Evolutionary conservation across 2,797 vertebrate genomes (phyloP), one percentile per base, ranked within the genome.

Genomic region (Phylloscopus collybita): DNA sequence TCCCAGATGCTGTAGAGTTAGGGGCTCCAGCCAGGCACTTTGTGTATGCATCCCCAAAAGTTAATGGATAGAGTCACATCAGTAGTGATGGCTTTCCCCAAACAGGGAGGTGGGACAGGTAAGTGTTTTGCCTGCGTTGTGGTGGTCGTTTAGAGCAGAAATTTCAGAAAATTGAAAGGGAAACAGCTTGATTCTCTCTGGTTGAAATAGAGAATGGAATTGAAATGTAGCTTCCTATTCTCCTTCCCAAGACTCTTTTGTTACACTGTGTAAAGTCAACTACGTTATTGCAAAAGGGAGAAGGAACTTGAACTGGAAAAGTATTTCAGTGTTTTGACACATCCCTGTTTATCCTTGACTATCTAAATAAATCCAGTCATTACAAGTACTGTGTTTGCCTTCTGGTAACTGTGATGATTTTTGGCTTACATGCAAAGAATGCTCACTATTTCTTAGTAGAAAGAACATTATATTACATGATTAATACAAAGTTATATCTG

Each of bases 31-130:
- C n/a, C 70, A 74, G 57, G n/a, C 54, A 50, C n/a, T 45, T 59
- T 13, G 26, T 79, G 21, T 50, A 4, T 65, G 17, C 1, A 0
- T 60, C 1, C 1, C 60, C 53, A 13, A 42, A 70, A 57, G 19
- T 38, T 54, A 51, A 13, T 47, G 30, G 13, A 3, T 26, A 34
- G 4, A 25, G 22, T 44, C 36, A 13, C 15, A 49, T 13, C 38
- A 27, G 20, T 40, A 54, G 19, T 1, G 4, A 20, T 59, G 19
- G 10, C 17, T 69, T 54, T 82, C 49, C 34, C 56, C 66, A 26
- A 3, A 26, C 54, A 53, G 32, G 26, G 15, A 32, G 11, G 13
- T 51, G 16, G 22, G 44, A 36, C 21, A 34, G 26, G 7, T 51
- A 6, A 8, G 10, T 53, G 2, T 34, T 32, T 69, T 79, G 11